phyloP scores from a whole-genome alignment of 2,888 invertebrate genomes.

The Hydriomena furcata region DNA sequence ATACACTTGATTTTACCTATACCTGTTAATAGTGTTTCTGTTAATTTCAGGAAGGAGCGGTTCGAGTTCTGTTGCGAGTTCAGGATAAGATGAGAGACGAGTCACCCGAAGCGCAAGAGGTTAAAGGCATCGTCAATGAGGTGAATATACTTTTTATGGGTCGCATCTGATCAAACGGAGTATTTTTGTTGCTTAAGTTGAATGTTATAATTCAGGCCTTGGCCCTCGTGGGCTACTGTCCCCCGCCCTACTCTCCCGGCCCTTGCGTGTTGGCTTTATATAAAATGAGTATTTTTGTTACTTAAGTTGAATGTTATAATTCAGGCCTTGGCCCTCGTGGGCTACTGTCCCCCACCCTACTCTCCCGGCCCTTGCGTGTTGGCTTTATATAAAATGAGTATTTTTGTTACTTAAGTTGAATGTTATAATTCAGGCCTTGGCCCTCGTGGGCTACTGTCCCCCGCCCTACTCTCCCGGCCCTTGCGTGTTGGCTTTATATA shows the following conservation, averaged over 20 bases:
- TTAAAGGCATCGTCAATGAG: slow-evolving; percentile 60
- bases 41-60: slow-evolving; percentile 84
- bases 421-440: slow-evolving; percentile 71
- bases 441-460: slow-evolving; percentile 88
- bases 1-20: too few relatives aligned
- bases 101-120: slow-evolving; percentile 46
- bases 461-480: slow-evolving; percentile 89
- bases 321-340: slow-evolving; percentile 87
- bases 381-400: slow-evolving; percentile 95
- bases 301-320: too few relatives aligned
- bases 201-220: slow-evolving; percentile 66
- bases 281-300: slow-evolving; percentile 91
- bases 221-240: slow-evolving; percentile 88
- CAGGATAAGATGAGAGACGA: slow-evolving; percentile 63
- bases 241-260: slow-evolving; percentile 88
- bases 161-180: too few relatives aligned
- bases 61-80: slow-evolving; percentile 85
- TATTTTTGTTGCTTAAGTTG: too few relatives aligned
- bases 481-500: slow-evolving; percentile 92
- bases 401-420: slow-evolving; percentile 48
- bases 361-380: slow-evolving; percentile 91
- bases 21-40: not conserved
- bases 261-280: slow-evolving; percentile 93
- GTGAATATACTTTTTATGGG: slow-evolving; percentile 32
- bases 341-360: slow-evolving; percentile 86